phyloP scores from a whole-genome alignment of 2,797 vertebrate genomes.

The Sebastes goodei region DNA sequence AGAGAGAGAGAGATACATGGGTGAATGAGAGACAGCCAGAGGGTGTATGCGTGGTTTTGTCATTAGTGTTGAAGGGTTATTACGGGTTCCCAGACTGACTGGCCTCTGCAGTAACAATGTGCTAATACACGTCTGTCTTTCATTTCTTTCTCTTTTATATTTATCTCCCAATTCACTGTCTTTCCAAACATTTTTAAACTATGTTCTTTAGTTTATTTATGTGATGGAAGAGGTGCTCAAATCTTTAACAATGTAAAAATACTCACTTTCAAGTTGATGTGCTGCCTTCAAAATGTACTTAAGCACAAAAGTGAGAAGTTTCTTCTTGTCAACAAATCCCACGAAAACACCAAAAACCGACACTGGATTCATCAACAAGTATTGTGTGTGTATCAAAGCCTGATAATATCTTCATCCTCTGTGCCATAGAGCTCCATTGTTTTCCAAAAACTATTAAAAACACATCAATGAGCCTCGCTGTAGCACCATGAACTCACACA shows the following conservation, averaged over 20 bases:
- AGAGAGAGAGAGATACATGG: not conserved
- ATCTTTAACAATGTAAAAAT: not conserved
- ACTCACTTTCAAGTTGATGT: not conserved
- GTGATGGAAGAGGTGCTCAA: not conserved
- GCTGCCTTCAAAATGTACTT: not conserved
- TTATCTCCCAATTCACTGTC: not conserved
- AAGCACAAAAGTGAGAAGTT: not conserved
- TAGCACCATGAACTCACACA: too few species aligned
- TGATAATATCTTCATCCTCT: not conserved
- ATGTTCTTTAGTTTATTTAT: not conserved
- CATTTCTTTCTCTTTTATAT: slow-evolving; percentile 29
- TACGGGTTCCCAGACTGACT: slow-evolving; percentile 60
- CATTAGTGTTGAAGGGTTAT: slow-evolving; percentile 59
- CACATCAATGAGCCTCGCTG: too few species aligned
- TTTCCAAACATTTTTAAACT: not conserved
- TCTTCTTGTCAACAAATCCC: too few species aligned
- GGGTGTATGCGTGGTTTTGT: slow-evolving; percentile 53
- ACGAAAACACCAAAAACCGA: not conserved
- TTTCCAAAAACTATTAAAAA: too few species aligned
- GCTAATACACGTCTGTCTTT: slow-evolving; percentile 55
- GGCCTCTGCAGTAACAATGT: slow-evolving; percentile 61
- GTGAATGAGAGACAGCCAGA: slow-evolving; percentile 2
- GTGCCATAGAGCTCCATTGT: too few species aligned
- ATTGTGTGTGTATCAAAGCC: not conserved
- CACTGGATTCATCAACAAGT: not conserved